Evolutionary conservation across 92 coral and sea anemone species (phyloP).

Genomic region (Micromussa lordhowensis): DNA sequence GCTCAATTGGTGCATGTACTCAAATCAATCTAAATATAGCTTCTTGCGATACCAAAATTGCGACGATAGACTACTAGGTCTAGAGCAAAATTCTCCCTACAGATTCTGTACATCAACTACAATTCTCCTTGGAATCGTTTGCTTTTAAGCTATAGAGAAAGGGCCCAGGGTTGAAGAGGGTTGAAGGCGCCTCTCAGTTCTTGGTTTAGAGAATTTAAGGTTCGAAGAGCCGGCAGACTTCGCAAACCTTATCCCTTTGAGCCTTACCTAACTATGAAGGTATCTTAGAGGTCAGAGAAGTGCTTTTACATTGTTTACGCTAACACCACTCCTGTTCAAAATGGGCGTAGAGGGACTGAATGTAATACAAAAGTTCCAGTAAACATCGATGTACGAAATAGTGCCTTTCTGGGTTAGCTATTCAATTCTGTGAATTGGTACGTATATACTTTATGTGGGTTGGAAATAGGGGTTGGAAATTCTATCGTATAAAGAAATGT

Average conservation of each 20-base stretch:
- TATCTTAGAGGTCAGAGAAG: too few relatives aligned
- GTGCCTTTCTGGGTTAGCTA: background rate
- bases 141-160: background rate
- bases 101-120: background rate
- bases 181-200: too few relatives aligned
- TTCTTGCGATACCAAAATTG: background rate
- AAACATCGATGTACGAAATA: too few relatives aligned
- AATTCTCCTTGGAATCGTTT: background rate
- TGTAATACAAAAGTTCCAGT: background rate
- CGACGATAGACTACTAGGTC: background rate
- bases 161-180: too few relatives aligned
- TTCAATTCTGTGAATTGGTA: constrained; percentile 1
- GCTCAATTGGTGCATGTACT: background rate
- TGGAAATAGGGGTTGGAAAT: constrained; percentile 11
- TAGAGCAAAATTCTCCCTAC: background rate
- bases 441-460: background rate
- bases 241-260: too few relatives aligned
- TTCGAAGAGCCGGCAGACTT: too few relatives aligned
- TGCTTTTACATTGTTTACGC: too few relatives aligned
- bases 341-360: background rate
- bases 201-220: too few relatives aligned
- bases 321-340: background rate
- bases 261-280: too few relatives aligned
- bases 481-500: background rate
- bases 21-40: background rate